Conservation (phyloP, 2,888 invertebrate species). For the Tipula vernalis region DNA sequence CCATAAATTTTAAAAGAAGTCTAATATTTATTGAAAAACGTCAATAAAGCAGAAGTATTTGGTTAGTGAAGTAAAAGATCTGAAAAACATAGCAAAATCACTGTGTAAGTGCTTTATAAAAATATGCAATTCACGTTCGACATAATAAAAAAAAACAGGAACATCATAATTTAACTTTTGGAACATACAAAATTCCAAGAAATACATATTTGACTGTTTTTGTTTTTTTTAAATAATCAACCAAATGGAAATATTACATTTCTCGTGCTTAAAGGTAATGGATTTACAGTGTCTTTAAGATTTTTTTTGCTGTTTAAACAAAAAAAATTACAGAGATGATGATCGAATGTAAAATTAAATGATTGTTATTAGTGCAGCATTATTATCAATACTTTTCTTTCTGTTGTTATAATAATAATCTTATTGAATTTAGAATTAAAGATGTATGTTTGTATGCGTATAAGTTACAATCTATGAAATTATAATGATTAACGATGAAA, state of each 20-base stretch:
- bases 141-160: no score
- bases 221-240: background rate
- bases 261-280: background rate
- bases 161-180: no score
- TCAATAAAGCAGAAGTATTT: no score
- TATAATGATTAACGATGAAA: no score
- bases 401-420: background rate
- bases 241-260: background rate
- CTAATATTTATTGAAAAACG: no score
- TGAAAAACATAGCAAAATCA: no score
- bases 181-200: background rate
- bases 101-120: no score
- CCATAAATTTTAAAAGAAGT: no score
- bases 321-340: background rate
- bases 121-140: no score
- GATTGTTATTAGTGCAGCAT: background rate
- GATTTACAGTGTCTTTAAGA: background rate
- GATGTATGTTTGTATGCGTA: background rate
- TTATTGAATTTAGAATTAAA: background rate
- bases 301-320: background rate
- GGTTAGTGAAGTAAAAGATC: no score
- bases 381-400: background rate
- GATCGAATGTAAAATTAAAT: background rate
- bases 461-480: background rate
- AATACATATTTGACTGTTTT: no score